These are phyloP conservation scores for Cheilosia grossa DNA, from an alignment of 2,888 invertebrate species.

Conservation along the genomic window DNA sequence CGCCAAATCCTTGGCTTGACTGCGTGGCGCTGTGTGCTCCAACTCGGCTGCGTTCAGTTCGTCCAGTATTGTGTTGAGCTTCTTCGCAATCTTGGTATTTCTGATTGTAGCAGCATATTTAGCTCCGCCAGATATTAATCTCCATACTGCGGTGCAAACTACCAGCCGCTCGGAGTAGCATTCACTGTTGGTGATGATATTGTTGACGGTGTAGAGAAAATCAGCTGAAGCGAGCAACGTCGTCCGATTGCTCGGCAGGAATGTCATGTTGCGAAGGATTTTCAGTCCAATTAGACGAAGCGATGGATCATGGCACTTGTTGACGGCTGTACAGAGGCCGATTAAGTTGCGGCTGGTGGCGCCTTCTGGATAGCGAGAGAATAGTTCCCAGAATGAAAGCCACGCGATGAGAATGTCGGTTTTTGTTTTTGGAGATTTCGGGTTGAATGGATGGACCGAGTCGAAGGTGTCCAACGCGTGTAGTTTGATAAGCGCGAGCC, in stretches of 20 bases:
- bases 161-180: constrained; percentile 79
- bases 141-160: constrained; percentile 79
- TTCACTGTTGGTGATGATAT: constrained; percentile 76
- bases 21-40: constrained; percentile 60
- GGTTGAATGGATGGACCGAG: constrained; percentile 79
- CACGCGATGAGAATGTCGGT: constrained; percentile 78
- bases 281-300: constrained; percentile 78
- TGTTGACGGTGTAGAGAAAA: constrained; percentile 77
- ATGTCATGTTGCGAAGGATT: constrained; percentile 82
- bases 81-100: constrained; percentile 79
- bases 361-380: constrained; percentile 80
- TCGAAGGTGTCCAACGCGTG: constrained; percentile 80
- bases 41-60: constrained; percentile 69
- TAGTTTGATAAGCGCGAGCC: constrained; percentile 79
- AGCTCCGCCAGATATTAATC: constrained; percentile 79
- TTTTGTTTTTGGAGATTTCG: constrained; percentile 77
- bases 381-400: constrained; percentile 81
- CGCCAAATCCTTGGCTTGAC: constrained; percentile 76
- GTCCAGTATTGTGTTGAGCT: constrained; percentile 76
- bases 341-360: constrained; percentile 78
- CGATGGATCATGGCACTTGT: constrained; percentile 72
- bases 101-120: constrained; percentile 80
- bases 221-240: constrained; percentile 78
- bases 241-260: constrained; percentile 79
- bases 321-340: constrained; percentile 77